Conservation (phyloP, 92 coral and sea anemone species). For the Porites lobata region DNA sequence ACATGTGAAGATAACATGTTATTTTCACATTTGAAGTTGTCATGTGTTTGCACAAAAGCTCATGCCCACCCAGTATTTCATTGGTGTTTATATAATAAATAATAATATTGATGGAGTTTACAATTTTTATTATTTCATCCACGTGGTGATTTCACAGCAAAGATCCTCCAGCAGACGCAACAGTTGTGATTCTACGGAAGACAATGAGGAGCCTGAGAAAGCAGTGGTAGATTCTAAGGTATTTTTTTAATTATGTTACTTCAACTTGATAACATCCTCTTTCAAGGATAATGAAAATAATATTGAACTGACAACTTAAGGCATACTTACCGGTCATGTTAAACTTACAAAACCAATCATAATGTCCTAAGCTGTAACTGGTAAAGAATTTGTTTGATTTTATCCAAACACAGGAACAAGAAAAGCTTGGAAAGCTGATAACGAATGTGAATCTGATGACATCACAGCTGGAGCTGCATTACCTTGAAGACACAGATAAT, state of each 20-base stretch:
- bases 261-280: too few species aligned
- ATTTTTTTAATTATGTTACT: too few species aligned
- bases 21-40: too few species aligned
- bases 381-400: background rate
- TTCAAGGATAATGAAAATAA: too few species aligned
- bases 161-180: constrained; percentile 36
- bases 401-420: constrained; percentile 72
- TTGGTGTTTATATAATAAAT: background rate
- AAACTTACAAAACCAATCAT: too few species aligned
- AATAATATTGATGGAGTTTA: background rate
- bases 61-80: too few species aligned
- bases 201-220: constrained; percentile 38
- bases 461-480: constrained; percentile 76
- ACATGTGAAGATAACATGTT: too few species aligned
- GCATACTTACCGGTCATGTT: too few species aligned
- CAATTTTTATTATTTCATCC: background rate
- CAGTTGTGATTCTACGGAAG: constrained; percentile 36
- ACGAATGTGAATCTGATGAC: constrained; percentile 87
- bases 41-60: too few species aligned
- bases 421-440: constrained; percentile 77
- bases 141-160: constrained; percentile 2
- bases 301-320: too few species aligned
- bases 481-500: constrained; percentile 77
- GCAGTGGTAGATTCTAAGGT: constrained; percentile 61
- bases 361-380: too few species aligned